phyloP scores from a whole-genome alignment of 1,140 invertebrate genomes.

The Bombus terrestris region DNA sequence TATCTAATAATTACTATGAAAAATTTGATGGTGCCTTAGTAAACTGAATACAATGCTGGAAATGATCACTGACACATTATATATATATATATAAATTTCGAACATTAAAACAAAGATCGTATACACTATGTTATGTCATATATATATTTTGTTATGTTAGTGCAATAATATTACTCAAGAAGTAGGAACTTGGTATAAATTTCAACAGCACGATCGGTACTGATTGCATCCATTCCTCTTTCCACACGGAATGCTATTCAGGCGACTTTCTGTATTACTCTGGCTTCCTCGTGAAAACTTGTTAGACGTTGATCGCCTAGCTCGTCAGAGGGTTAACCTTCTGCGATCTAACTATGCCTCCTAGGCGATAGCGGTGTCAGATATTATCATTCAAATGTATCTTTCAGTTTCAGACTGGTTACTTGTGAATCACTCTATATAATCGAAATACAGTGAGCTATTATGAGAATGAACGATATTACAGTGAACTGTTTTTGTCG shows the following conservation, averaged over 20 bases:
- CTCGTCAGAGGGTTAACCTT: slow-evolving; percentile 3
- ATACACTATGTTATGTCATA: too few relatives aligned
- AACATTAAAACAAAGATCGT: too few relatives aligned
- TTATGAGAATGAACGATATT: not conserved
- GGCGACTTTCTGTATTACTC: not conserved
- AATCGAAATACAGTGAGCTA: not conserved
- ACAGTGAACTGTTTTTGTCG: not conserved
- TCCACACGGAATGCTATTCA: not conserved
- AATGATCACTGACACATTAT: too few relatives aligned
- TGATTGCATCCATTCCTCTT: slow-evolving; percentile 2
- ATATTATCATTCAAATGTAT: slow-evolving; percentile 12
- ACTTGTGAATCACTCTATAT: not conserved
- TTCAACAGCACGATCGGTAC: not conserved
- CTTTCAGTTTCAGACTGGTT: not conserved
- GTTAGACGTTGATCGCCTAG: not conserved
- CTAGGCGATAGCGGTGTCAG: not conserved
- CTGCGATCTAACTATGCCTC: not conserved
- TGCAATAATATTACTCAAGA: not conserved
- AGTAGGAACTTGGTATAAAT: not conserved
- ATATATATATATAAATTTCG: too few relatives aligned
- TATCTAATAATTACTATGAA: too few relatives aligned
- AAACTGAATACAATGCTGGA: too few relatives aligned
- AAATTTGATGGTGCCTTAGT: too few relatives aligned
- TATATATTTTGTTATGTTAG: too few relatives aligned
- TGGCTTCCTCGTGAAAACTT: not conserved